These are phyloP conservation scores for Phyto melanocephala DNA, from an alignment of 2,888 invertebrate genomes.

Conservation along the genomic window DNA sequence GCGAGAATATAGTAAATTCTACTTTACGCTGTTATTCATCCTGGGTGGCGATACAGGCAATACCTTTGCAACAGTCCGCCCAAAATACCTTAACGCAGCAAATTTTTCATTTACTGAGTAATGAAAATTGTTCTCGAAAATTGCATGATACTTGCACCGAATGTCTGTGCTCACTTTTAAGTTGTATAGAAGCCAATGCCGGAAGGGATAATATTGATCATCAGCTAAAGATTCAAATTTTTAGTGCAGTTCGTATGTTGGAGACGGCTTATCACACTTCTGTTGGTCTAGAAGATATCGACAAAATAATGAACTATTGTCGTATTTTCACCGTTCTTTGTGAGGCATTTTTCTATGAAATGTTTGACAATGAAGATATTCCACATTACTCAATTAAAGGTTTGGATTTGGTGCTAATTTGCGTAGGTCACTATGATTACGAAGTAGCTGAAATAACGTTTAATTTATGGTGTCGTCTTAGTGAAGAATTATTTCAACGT, in stretches of 20 bases:
- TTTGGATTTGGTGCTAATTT: constrained; percentile 92
- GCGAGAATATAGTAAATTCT: constrained; percentile 82
- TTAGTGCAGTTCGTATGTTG: constrained; percentile 88
- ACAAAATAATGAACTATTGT: constrained; percentile 96
- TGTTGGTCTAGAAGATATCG: constrained; percentile 95
- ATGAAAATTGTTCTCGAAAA: constrained; percentile 82
- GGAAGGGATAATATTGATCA: constrained; percentile 80
- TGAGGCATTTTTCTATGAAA: constrained; percentile 92
- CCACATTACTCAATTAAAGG: constrained; percentile 89
- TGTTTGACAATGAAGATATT: constrained; percentile 83
- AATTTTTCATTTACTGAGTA: constrained; percentile 85
- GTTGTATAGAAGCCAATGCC: constrained; percentile 88
- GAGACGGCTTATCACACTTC: constrained; percentile 93
- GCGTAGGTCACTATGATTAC: constrained; percentile 98
- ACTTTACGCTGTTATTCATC: constrained; percentile 93
- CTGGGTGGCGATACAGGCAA: constrained; percentile 92
- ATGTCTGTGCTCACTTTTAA: constrained; percentile 91
- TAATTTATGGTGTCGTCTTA: constrained; percentile 96
- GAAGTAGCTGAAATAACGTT: constrained; percentile 97
- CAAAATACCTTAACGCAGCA: constrained; percentile 86
- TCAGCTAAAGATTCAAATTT: constrained; percentile 88
- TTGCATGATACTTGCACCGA: constrained; percentile 95
- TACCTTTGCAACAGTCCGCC: constrained; percentile 85
- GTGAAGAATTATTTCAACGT: constrained; percentile 94
- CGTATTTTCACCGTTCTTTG: constrained; percentile 93